Percentiles rank a stretch among this genome's conserved stretches.
Evolutionary conservation across 2,113 vertebrate genomes (phyloP).

Genomic region (Hippoglossus stenolepis): DNA sequence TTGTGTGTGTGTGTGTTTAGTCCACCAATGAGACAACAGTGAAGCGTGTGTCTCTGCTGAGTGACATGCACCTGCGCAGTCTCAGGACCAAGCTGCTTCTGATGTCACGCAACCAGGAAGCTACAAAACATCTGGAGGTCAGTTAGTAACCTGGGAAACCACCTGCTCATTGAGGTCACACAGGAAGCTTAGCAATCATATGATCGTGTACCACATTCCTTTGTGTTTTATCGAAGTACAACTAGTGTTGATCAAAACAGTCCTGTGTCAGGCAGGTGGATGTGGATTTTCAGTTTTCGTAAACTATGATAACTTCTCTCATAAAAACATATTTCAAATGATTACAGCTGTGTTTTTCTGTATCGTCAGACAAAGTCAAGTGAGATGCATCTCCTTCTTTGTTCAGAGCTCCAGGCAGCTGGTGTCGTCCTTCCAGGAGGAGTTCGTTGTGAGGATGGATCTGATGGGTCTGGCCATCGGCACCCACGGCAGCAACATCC

Average conservation of each 20-base stretch:
- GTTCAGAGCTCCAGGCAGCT: constrained; percentile 89
- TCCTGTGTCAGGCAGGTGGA: no score
- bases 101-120: constrained; percentile 91
- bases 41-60: constrained; percentile 89
- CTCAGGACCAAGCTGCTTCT: constrained; percentile 91
- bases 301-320: no score
- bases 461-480: constrained; percentile 93
- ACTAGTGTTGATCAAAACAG: no score
- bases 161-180: no score
- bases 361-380: not conserved
- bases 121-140: constrained; percentile 93
- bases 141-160: constrained; percentile 8
- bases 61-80: constrained; percentile 93
- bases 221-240: no score
- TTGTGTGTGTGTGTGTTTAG: constrained; percentile 67
- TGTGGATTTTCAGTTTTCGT: no score
- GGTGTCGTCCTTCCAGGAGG: constrained; percentile 92
- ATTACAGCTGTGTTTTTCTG: no score
- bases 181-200: no score
- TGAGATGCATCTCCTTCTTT: constrained; percentile 1
- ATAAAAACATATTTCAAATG: no score
- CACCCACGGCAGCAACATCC: constrained; percentile 93
- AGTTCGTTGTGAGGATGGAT: constrained; percentile 89
- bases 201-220: no score
- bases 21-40: constrained; percentile 88